Conservation (phyloP, 2,888 invertebrate genomes). For the Eupeodes luniger region DNA sequence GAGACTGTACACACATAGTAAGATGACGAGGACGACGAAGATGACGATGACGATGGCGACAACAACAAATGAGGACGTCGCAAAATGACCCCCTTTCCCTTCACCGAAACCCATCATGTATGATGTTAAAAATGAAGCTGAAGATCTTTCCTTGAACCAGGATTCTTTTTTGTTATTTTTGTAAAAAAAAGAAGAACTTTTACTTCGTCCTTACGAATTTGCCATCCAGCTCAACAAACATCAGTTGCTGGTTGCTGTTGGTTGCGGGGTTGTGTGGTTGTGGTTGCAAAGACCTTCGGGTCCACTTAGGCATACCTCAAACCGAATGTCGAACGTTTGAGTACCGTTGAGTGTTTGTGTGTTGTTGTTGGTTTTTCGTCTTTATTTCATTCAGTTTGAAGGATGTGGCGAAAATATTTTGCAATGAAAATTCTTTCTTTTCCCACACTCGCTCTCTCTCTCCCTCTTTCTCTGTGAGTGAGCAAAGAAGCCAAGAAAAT, state of each 20-base stretch:
- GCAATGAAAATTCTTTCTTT: constrained; percentile 56
- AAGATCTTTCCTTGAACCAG: constrained; percentile 65
- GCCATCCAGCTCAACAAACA: constrained; percentile 39
- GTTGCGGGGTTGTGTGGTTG: background rate
- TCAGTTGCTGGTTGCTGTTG: background rate
- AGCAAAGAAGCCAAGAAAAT: constrained; percentile 45
- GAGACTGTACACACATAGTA: background rate
- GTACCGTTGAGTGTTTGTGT: constrained; percentile 35
- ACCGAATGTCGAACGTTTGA: constrained; percentile 69
- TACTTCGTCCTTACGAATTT: constrained; percentile 40
- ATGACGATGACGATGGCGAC: constrained; percentile 4
- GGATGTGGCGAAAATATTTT: constrained; percentile 56
- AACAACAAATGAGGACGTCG: background rate
- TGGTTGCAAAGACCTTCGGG: constrained; percentile 60
- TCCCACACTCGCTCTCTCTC: background rate
- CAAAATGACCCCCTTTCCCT: background rate
- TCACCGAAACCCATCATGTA: too few relatives aligned
- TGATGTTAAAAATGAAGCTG: constrained; percentile 11
- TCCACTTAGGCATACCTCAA: constrained; percentile 62
- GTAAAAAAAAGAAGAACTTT: constrained; percentile 33
- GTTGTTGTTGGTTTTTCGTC: background rate
- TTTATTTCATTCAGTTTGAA: constrained; percentile 24
- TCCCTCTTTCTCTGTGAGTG: too few relatives aligned
- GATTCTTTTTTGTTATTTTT: constrained; percentile 3
- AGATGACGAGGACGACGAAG: constrained; percentile 4